Base-by-base conservation (phyloP, 2,797 vertebrate species). In the Okamejei kenojei region DNA sequence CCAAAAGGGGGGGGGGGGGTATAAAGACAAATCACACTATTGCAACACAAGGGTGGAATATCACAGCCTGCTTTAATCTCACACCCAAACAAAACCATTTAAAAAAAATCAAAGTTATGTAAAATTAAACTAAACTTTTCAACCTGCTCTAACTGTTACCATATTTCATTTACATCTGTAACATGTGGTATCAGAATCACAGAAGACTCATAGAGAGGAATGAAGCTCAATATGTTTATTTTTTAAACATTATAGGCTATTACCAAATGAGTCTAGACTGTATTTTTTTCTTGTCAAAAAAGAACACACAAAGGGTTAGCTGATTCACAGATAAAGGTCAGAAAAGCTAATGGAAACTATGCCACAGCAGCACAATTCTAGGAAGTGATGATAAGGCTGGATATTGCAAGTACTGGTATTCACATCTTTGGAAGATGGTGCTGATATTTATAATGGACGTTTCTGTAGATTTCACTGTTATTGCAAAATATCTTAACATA, bases 31-130 rank as follows among this genome's bases (percentile, higher is more conserved):
- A 93, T 90, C 65, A 58, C 93, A 93, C 93, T 93, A 95, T 93
- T 90, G 94, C 93, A 94, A 94, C 93, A 94, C 94, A 94, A 95
- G 94, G 45, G 93, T 95, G 95, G 94, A 96, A 96, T 96, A 96
- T 96, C 96, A 95, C 95, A 94, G 93, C 19, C 71, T 73, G 71
- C 23, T 74, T 91, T 74, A 74, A 74, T 74, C 23, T 45, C 35
- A 54, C 23, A 15, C 68, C 5, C 21, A 54, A 26, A 9, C 54
- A 8, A 80, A 29, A 4, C 21, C 6, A 68, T 92, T 45, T 2
- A 76, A 92, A 76, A n/a, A 54, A n/a, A 13, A 2, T 45, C 45
- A 23, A 71, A 26, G 45, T 45, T 35, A 5, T 91, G 38, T 74
- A 73, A 92, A 76, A 71, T 71, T 90, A 71, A 90, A 90, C 32